Base-by-base conservation (phyloP, 1,140 invertebrate species). In the Batillaria attramentaria region DNA sequence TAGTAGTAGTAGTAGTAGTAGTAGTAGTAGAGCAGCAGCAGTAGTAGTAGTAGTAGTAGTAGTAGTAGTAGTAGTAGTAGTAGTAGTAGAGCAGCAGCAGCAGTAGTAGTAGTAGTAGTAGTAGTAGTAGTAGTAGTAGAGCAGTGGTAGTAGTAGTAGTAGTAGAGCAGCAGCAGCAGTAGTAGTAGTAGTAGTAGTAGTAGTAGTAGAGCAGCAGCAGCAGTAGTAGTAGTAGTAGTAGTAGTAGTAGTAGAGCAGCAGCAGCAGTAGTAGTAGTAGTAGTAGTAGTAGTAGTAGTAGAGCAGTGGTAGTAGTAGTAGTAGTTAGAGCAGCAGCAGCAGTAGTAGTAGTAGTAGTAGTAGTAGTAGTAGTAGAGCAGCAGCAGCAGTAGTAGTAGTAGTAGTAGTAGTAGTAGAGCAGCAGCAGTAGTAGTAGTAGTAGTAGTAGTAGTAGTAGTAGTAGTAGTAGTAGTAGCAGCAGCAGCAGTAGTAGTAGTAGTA, bases 321-420 rank as follows among this genome's bases (percentile, higher is more conserved):
- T 66, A 66, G 62, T 66, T 13, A 28, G 10, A 66, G 62, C 28
- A 66, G 62, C 31, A 66, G 62, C 28, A 66, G 62, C 28, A 66
- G 33, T 66, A 66, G 62, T 66, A 35, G 62, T 66, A 66, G 62
- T 66, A 66, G 62, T 66, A 66, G 62, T 66, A 66, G 62, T 66
- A 66, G 62, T 66, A 66, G 62, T 66, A 66, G 62, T 66, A 66
- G 62, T n/a, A n/a, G n/a, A n/a, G n/a, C n/a, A n/a, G n/a, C n/a
- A n/a, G n/a, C n/a, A n/a, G n/a, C n/a, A n/a, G n/a, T n/a, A n/a
- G n/a, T n/a, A n/a, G n/a, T n/a, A n/a, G n/a, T n/a, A n/a, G n/a
- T n/a, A n/a, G n/a, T n/a, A n/a, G n/a, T n/a, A n/a, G n/a, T n/a
- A n/a, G n/a, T n/a, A n/a, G n/a, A n/a, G n/a, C n/a, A n/a, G n/a